Base-by-base conservation (phyloP, 2,888 invertebrate species). In the Odontothrips loti region DNA sequence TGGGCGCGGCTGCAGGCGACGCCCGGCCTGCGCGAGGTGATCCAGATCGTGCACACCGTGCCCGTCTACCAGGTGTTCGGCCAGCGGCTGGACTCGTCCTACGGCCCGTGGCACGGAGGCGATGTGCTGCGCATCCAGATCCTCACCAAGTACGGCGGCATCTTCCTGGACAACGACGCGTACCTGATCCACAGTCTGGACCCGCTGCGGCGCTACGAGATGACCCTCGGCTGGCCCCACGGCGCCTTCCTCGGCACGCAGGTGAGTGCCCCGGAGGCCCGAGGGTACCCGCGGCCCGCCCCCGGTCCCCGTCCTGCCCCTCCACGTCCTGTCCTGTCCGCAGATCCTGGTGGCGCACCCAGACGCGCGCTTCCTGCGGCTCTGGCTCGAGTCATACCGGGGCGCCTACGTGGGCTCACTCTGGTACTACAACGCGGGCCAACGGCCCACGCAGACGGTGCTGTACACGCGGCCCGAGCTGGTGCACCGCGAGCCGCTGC, bases 121-220 rank as follows among this genome's bases (percentile, higher is more conserved):
- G 83, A 84, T 81, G 80, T 84, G 1, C 81, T 82, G 34, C 80
- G 84, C 29, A 82, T 87, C n/a, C 81, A 83, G n/a, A 83, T 86
- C 27, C 81, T 87, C 63, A 84, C 83, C 83, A 80, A 84, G 79
- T 85, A 85, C 80, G 87, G 87, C 12, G 87, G 87, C 15, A 87
- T 87, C 80, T 87, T 84, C 82, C 82, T 87, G 63, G 87, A 87
- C 82, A 85, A 85, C 75, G 86, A 87, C 81, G 83, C 84, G 11
- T 86, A 84, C 82, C 82, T 87, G 23, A 84, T 87, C 15, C 84
- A 84, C 79, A 84, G 84, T 12, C 82, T 87, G 78, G 84, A 86
- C 81, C 80, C 83, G 27, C 86, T 85, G 80, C 83, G 86, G 47
- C 84, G 84, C 79, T 87, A 83, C 81, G 86, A 87, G 83, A 84